Conservation (phyloP, 1,140 invertebrate genomes). For the Cydia strobilella region DNA sequence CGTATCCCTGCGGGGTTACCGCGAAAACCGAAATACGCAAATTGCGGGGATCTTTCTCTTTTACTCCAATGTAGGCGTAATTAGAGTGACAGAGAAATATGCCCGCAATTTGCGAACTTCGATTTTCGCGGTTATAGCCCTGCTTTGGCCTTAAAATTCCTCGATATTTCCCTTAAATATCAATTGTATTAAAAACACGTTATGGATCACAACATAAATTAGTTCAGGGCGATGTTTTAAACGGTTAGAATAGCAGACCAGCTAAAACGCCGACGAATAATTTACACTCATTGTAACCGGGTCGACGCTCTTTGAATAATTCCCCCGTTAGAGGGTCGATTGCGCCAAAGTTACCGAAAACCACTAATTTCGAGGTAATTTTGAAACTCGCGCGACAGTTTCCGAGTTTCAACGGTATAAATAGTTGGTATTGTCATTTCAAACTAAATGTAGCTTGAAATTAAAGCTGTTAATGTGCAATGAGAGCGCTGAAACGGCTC, state of each 20-base stretch:
- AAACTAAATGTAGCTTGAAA: conserved; percentile 24
- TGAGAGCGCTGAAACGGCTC: neutral
- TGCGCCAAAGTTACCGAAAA: conserved; percentile 28
- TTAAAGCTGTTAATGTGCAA: conserved; percentile 17
- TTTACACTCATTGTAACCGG: conserved; percentile 29
- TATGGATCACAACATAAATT: too few relatives aligned
- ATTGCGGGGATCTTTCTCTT: too few relatives aligned
- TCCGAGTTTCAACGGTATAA: conserved; percentile 13
- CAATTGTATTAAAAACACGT: too few relatives aligned
- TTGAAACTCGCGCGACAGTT: conserved; percentile 27
- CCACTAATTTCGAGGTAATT: conserved; percentile 27
- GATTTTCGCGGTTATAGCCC: too few relatives aligned
- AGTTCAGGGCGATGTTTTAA: too few relatives aligned
- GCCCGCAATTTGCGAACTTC: too few relatives aligned
- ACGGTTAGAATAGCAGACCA: neutral
- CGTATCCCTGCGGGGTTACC: too few relatives aligned
- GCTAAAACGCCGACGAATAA: conserved; percentile 28
- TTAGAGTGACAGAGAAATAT: too few relatives aligned
- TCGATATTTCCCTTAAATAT: too few relatives aligned
- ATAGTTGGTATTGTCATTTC: conserved; percentile 31
- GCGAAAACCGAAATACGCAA: too few relatives aligned
- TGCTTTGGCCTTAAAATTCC: too few relatives aligned
- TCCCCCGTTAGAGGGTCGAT: conserved; percentile 11
- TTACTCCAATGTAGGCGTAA: too few relatives aligned
- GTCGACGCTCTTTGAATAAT: conserved; percentile 28